These are phyloP conservation scores for Hirundichthys speculiger DNA, from an alignment of 2,113 vertebrate species.

Conservation along the genomic window DNA sequence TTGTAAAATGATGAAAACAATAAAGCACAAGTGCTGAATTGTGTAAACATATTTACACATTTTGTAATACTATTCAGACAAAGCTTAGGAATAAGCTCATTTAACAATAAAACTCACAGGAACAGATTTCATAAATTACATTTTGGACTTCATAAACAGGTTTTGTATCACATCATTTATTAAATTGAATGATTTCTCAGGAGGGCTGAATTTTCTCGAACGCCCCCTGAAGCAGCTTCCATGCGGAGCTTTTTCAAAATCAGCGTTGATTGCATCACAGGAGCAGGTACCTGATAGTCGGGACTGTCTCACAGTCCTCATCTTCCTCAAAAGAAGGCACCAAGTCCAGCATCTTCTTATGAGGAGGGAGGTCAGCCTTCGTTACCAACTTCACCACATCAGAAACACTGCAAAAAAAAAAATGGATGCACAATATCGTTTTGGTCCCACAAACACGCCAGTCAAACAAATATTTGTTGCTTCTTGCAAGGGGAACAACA, in stretches of 20 bases:
- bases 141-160: not conserved
- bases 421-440: not conserved
- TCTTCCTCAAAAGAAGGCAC: conserved; percentile 80
- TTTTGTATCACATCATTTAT: not conserved
- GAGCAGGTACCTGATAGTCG: conserved; percentile 72
- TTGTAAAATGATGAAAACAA: too few relatives aligned
- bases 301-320: conserved; percentile 61
- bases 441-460: too few relatives aligned
- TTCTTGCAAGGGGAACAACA: too few relatives aligned
- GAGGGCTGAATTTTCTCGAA: not conserved
- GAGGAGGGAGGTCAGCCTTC: conserved; percentile 43
- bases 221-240: not conserved
- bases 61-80: not conserved
- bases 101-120: too few relatives aligned
- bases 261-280: conserved; percentile 35
- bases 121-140: not conserved
- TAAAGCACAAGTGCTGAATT: not conserved
- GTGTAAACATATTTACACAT: not conserved
- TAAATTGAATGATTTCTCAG: not conserved
- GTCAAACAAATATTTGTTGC: too few relatives aligned
- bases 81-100: not conserved
- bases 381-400: conserved; percentile 70
- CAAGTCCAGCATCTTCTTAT: conserved; percentile 79
- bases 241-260: not conserved
- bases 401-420: conserved; percentile 75